A percentile compares a stretch with the other conserved stretches of the same genome.
Conservation (phyloP, 2,888 invertebrate genomes). For the Microchrysa polita region DNA sequence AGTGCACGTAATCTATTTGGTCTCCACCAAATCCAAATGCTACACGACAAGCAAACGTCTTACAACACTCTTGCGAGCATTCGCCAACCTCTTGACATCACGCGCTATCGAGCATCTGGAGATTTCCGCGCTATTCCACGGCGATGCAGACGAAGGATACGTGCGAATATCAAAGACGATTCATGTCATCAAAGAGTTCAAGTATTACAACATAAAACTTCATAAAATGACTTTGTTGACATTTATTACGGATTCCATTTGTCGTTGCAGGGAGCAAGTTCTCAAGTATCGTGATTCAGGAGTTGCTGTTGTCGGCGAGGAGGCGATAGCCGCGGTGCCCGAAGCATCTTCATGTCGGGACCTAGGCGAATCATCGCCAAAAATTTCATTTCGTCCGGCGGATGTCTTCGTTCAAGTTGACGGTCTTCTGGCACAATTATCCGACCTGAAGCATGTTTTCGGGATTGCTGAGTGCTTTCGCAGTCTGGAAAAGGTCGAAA, state of each 20-base stretch:
- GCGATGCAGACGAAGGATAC: constrained; percentile 81
- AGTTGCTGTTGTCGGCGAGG: background rate
- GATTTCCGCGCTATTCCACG: constrained; percentile 83
- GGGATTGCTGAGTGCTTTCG: constrained; percentile 82
- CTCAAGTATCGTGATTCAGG: constrained; percentile 59
- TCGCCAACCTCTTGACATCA: constrained; percentile 83
- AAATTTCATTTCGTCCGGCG: constrained; percentile 80
- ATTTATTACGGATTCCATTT: constrained; percentile 23
- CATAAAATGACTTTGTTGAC: constrained; percentile 38
- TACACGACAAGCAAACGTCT: constrained; percentile 75
- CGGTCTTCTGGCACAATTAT: constrained; percentile 72
- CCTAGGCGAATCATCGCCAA: constrained; percentile 56
- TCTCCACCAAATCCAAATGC: constrained; percentile 87
- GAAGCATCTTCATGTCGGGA: constrained; percentile 57
- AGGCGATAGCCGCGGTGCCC: too few species aligned
- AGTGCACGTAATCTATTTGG: constrained; percentile 83
- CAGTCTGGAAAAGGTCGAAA: constrained; percentile 88
- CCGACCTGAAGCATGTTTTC: constrained; percentile 76
- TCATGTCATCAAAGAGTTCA: constrained; percentile 68
- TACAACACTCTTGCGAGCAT: constrained; percentile 79
- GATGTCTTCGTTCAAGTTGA: constrained; percentile 77
- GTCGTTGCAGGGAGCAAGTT: constrained; percentile 56
- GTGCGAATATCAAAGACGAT: constrained; percentile 69
- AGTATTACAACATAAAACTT: constrained; percentile 62
- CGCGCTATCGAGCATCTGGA: constrained; percentile 81